A percentile compares a stretch with the other conserved stretches of the same genome.
These are phyloP conservation scores for Rhabdomys dilectus DNA, from an alignment of 2,113 vertebrate species.

Conservation along the genomic window DNA sequence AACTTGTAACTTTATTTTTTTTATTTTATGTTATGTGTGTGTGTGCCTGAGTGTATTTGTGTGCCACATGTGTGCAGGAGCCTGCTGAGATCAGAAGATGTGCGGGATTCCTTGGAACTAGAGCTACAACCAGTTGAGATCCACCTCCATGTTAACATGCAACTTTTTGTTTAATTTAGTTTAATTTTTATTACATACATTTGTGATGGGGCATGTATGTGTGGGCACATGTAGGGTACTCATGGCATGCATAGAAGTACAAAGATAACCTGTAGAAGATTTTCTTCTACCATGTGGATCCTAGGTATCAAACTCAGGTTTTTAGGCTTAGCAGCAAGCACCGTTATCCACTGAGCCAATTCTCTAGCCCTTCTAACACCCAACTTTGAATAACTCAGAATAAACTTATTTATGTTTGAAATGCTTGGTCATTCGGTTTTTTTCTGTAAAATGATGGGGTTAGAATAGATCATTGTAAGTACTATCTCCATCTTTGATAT, in stretches of 20 bases:
- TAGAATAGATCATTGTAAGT: slow-evolving; percentile 37
- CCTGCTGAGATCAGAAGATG: neutral
- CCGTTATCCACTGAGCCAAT: neutral
- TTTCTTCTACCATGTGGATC: neutral
- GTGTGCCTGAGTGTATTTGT: neutral
- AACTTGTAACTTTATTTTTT: neutral
- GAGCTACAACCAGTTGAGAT: neutral
- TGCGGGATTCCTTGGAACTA: neutral
- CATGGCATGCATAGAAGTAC: neutral
- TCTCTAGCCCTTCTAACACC: neutral
- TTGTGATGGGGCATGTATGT: neutral
- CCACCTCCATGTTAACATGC: neutral
- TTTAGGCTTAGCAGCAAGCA: neutral
- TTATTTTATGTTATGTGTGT: neutral
- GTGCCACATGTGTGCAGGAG: neutral
- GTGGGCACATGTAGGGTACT: neutral
- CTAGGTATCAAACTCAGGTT: neutral
- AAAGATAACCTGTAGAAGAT: neutral
- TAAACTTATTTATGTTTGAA: slow-evolving; percentile 26
- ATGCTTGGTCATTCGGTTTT: neutral
- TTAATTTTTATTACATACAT: neutral
- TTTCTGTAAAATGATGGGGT: neutral
- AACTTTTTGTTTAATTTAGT: neutral
- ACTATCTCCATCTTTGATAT: slow-evolving; percentile 24
- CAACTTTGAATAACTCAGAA: slow-evolving; percentile 5